phyloP scores from a whole-genome alignment of 1,140 invertebrate species.

The Phthorimaea operculella region DNA sequence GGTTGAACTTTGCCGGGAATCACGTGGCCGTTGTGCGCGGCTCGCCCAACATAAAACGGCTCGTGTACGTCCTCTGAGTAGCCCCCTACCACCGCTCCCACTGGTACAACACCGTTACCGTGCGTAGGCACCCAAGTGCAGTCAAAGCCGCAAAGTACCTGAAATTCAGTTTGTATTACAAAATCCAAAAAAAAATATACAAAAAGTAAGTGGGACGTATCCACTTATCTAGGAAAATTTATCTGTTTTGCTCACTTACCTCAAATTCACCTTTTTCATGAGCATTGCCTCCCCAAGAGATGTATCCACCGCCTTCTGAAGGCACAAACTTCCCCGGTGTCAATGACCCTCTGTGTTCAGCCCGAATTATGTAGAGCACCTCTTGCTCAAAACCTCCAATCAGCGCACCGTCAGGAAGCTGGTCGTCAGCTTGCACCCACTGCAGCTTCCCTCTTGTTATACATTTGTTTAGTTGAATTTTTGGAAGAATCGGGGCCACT shows the following conservation, averaged over 20 bases:
- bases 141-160: constrained; percentile 22
- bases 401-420: constrained; percentile 75
- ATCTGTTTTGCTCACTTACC: constrained; percentile 51
- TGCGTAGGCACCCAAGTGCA: constrained; percentile 71
- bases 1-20: constrained; percentile 78
- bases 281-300: constrained; percentile 80
- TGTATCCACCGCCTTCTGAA: constrained; percentile 73
- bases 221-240: too few species aligned
- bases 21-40: constrained; percentile 69
- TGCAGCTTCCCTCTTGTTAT: background rate
- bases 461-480: background rate
- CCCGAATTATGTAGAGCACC: constrained; percentile 74
- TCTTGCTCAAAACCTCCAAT: constrained; percentile 75
- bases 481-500: background rate
- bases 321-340: constrained; percentile 80
- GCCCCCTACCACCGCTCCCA: constrained; percentile 76
- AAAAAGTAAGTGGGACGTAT: too few species aligned
- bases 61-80: constrained; percentile 71
- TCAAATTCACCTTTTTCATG: constrained; percentile 77
- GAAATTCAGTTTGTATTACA: too few species aligned
- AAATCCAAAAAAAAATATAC: background rate
- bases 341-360: constrained; percentile 69
- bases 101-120: constrained; percentile 72
- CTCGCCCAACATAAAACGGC: constrained; percentile 72
- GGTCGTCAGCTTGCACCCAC: constrained; percentile 28